Evolutionary conservation across 2,113 vertebrate species (phyloP), one percentile per base, ranked within the genome.

Genomic region (Ophiodon elongatus): DNA sequence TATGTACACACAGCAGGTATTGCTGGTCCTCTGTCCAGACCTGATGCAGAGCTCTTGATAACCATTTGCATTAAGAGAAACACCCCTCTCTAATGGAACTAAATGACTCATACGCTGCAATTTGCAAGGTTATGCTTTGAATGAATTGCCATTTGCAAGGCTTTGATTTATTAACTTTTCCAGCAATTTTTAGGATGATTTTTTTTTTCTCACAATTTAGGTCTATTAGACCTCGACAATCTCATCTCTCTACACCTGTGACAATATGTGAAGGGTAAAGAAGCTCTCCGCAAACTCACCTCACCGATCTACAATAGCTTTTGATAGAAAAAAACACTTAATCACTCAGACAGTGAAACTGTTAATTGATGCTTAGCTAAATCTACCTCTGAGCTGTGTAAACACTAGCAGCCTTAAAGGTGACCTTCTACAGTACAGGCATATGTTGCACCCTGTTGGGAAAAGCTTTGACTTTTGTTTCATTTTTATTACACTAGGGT

Each of bases 1-100:
- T 86, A 82, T 89, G 79, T 91, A 76, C 74, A 82, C 80, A 72
- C 91, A 88, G 88, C 88, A 82, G 88, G 88, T 83, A 67, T 71
- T 70, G 66, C 83, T 87, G 88, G 90, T 83, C 54, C 65, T 73
- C 68, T 70, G 76, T 86, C 78, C 79, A 78, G 72, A 76, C 84
- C 76, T 59, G 76, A 84, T 83, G 82, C 79, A 67, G 68, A 50
- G 64, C 85, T 43, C 72, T 72, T 76, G 63, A 79, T 91, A 85
- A 81, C 45, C 67, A 65, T 80, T 76, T 88, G 41, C 71, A 83
- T 77, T 56, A 76, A 75, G 47, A 83, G 79, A 87, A 89, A 86
- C 52, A 73, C 19, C 70, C 77, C 66, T 56, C 62, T 78, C 63
- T 79, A 73, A 75, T 90, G 73, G 52, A 85, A 84, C 35, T 29